Evolutionary conservation across 2,888 invertebrate genomes (phyloP), one percentile per base, ranked within the genome.

Genomic region (Onchidella celtica): DNA sequence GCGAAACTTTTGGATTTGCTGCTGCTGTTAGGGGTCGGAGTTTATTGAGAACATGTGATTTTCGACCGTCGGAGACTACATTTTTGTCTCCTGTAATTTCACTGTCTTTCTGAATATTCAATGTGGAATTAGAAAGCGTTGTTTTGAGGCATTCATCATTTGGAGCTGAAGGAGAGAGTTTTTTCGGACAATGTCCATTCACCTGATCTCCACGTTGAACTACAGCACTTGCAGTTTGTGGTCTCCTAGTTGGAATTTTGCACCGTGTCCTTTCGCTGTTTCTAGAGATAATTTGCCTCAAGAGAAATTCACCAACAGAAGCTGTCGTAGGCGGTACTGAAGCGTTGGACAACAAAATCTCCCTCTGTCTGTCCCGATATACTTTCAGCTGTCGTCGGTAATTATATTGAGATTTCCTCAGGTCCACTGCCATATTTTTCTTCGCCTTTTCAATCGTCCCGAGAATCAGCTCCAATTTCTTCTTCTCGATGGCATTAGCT

Each of bases 341-440:
- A 3, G 66, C 21, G 29, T 34, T 66, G 4, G 79, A 24, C 55
- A 32, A 38, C 24, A 82, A 11, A 34, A 85, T 82, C 63, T 85
- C 82, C n/a, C 81, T 78, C 69, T 84, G 84, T 29, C 85, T 59
- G 24, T 85, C 81, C 32, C 81, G 69, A 77, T 85, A 85, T 14
- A 74, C 36, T 63, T 84, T 80, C 57, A 85, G 70, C 6, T 82
- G 80, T 11, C 83, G 79, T 68, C 80, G 77, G 79, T 84, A 82
- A 55, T 78, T 79, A 24, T 76, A 74, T 65, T 85, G 85, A 1
- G 84, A 75, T 40, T 81, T 85, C 29, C 82, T 77, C 84, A 84
- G 79, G 82, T 84, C 85, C 55, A 83, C 73, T 2, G 84, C 81
- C 34, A 85, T 78, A 55, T 70, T 78, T 9, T 74, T 63, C 61